Percentiles rank a stretch among this genome's conserved stretches.
Evolutionary conservation across 2,797 vertebrate species (phyloP).

Genomic region (Myotis planiceps): DNA sequence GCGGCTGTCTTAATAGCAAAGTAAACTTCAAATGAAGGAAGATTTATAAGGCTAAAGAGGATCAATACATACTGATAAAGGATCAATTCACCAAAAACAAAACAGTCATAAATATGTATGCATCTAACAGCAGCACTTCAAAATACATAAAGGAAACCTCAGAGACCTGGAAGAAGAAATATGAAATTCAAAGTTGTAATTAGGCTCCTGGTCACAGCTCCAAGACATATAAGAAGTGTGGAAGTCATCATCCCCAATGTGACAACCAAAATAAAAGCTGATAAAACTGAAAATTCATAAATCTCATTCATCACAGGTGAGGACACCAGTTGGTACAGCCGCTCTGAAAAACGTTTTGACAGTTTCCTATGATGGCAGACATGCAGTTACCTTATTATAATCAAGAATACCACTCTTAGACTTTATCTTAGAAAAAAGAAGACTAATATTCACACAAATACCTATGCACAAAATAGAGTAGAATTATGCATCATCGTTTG

Average conservation of each 20-base stretch:
- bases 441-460: background rate
- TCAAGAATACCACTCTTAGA: no score
- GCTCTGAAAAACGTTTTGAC: background rate
- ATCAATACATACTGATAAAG: background rate
- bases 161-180: background rate
- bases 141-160: background rate
- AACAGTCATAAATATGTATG: no score
- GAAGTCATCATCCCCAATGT: background rate
- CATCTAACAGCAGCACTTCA: background rate
- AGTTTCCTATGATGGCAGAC: no score
- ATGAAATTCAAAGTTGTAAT: background rate
- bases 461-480: background rate
- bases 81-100: background rate
- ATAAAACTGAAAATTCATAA: background rate
- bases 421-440: background rate
- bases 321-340: no score
- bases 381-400: background rate
- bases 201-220: background rate
- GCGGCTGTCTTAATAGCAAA: background rate
- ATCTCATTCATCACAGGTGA: accelerated
- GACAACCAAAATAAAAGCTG: background rate
- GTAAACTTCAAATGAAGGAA: background rate
- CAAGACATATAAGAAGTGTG: background rate
- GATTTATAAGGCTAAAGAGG: background rate
- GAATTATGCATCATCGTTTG: background rate